Evolutionary conservation across 30 jellyfish, hydroid and myxozoan species (phyloP), one percentile per base, ranked within the genome.

Genomic region (Sanderia malayensis): DNA sequence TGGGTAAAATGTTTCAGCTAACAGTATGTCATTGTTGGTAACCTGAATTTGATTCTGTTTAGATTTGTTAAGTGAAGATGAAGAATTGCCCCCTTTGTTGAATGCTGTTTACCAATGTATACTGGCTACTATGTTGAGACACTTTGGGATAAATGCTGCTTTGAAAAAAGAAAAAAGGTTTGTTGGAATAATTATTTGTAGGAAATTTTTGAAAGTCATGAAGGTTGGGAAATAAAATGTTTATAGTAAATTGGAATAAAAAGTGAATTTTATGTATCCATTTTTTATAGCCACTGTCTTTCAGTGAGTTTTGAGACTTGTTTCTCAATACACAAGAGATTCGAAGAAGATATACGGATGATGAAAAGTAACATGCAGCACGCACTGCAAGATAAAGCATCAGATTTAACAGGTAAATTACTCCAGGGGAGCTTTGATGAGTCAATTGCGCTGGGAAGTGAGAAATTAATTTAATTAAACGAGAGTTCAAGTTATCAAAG

Each of bases 81-180:
- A 63, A 9, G 71, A 45, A 29, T 20, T 31, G 3, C 30, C 77
- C 19, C 59, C 70, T 29, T 26, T 82, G 27, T 17, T 70, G 1
- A 21, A 71, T 0, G 53, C 61, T 6, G 46, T 82, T 20, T 31
- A 45, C 31, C 57, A 46, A 46, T 70, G 18, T 44, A 61, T 82
- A 30, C 82, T 82, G 31, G 94, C 94, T 1, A 45, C 94, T 2
- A 22, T 71, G 83, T 62, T 82, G 53, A 71, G 74, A 57, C 82
- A 82, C 21, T 71, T 73, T 62, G 62, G 57, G 10, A 33, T 73
- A 2, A 21, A 44, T 47, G 31, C 47, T 23, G 82, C 60, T 4
- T 44, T 30, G 2, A 44, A 61, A 27, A 6, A 22, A 20, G 61
- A 26, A 20, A 63, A 71, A 19, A 62, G 94, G 94, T 72, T 13